These are phyloP conservation scores for Hermetia illucens DNA, from an alignment of 1,140 invertebrate species.

Conservation along the genomic window DNA sequence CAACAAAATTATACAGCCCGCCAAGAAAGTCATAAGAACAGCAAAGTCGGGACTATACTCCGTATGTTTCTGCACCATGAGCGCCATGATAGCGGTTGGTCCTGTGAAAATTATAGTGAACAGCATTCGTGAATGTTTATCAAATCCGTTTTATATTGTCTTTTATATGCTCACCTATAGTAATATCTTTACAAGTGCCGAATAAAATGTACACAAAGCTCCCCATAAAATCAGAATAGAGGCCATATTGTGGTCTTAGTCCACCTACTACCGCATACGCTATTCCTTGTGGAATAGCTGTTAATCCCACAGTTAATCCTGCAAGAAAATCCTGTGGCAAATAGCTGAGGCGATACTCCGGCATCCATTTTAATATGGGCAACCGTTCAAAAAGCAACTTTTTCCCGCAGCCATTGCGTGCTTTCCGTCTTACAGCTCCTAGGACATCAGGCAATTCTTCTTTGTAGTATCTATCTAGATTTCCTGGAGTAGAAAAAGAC, in stretches of 20 bases:
- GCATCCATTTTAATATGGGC: slow-evolving; percentile 44
- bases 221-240: slow-evolving; percentile 69
- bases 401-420: slow-evolving; percentile 12
- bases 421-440: slow-evolving; percentile 4
- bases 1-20: slow-evolving; percentile 53
- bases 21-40: slow-evolving; percentile 56
- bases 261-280: slow-evolving; percentile 64
- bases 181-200: slow-evolving; percentile 69
- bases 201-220: slow-evolving; percentile 68
- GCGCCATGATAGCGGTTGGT: slow-evolving; percentile 58
- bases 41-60: slow-evolving; percentile 48
- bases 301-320: slow-evolving; percentile 63
- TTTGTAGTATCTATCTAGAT: too few relatives aligned
- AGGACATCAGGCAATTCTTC: background rate
- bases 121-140: too few relatives aligned
- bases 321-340: slow-evolving; percentile 52
- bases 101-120: slow-evolving; percentile 32
- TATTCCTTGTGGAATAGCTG: slow-evolving; percentile 67
- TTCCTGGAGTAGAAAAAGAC: too few relatives aligned
- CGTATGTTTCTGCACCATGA: slow-evolving; percentile 53
- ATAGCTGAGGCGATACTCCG: slow-evolving; percentile 37
- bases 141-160: too few relatives aligned
- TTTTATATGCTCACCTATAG: slow-evolving; percentile 39
- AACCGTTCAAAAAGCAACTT: slow-evolving; percentile 33
- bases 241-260: slow-evolving; percentile 22